Percentiles rank a stretch among this genome's conserved stretches.
phyloP scores from a whole-genome alignment of 2,113 vertebrate genomes.

The Cricetomys ansorgei region DNA sequence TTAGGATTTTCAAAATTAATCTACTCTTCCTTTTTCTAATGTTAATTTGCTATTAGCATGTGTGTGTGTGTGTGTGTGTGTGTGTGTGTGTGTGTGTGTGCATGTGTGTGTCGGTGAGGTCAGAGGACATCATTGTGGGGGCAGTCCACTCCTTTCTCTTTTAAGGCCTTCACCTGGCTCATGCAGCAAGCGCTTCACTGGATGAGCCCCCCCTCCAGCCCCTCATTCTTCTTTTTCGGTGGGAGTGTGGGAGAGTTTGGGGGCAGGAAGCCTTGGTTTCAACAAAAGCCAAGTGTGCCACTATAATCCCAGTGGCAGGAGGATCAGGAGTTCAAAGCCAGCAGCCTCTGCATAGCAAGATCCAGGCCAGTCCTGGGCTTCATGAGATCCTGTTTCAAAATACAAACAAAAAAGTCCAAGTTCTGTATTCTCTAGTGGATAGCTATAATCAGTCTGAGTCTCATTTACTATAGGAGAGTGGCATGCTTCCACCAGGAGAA shows the following conservation, averaged over 20 bases:
- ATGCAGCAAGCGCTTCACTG: not conserved
- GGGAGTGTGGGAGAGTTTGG: not conserved
- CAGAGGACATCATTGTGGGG: not conserved
- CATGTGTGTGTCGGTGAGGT: too few relatives aligned
- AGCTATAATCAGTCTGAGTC: not conserved
- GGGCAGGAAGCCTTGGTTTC: not conserved
- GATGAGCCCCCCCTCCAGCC: not conserved
- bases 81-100: not conserved
- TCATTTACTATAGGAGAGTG: not conserved
- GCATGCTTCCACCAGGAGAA: not conserved
- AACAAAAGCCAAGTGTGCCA: not conserved
- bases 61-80: not conserved
- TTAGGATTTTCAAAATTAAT: constrained; percentile 44
- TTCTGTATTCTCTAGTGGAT: not conserved
- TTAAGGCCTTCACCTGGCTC: not conserved
- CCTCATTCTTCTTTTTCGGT: not conserved
- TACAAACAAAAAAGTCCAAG: not conserved
- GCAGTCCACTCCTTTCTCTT: not conserved
- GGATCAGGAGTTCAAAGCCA: not conserved
- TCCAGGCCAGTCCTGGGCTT: not conserved
- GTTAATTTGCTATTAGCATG: not conserved
- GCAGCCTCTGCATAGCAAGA: not conserved
- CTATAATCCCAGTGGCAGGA: not conserved
- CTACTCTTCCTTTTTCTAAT: not conserved
- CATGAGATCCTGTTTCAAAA: not conserved